Evolutionary conservation across 2,888 invertebrate species (phyloP).

Genomic region (Epirrita christyi): DNA sequence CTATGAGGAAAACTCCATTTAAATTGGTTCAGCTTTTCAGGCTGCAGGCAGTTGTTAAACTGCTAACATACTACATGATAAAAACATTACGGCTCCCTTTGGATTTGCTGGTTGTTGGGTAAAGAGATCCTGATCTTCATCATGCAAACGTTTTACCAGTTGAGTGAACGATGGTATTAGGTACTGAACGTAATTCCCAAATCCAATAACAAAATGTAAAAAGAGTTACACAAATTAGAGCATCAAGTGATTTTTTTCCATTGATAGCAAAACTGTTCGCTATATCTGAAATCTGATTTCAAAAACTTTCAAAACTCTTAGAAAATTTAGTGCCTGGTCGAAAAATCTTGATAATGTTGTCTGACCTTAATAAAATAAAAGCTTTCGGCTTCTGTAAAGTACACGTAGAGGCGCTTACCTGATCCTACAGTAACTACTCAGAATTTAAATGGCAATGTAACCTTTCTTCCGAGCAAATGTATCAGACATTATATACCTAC

Average conservation of each 20-base stretch:
- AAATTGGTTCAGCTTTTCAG: not conserved
- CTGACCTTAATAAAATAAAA: no score
- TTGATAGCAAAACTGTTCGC: not conserved
- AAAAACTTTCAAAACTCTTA: not conserved
- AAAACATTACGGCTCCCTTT: no score
- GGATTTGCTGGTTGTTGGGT: no score
- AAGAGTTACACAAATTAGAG: not conserved
- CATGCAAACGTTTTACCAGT: not conserved
- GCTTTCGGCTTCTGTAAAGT: no score
- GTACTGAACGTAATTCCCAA: conserved; percentile 2
- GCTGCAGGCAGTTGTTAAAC: not conserved
- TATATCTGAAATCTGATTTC: not conserved
- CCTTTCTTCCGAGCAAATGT: no score
- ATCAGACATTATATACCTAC: no score
- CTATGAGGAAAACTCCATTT: not conserved
- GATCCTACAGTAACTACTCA: no score
- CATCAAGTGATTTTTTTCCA: not conserved
- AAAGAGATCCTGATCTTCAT: not conserved
- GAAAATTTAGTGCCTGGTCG: not conserved
- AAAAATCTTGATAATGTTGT: no score
- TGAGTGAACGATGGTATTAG: not conserved
- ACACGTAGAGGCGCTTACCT: no score
- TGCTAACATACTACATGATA: no score
- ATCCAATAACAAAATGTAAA: conserved; percentile 4
- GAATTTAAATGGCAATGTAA: no score